These are phyloP conservation scores for Meloidogyne chitwoodi DNA, from an alignment of 1,140 invertebrate species.

Conservation along the genomic window DNA sequence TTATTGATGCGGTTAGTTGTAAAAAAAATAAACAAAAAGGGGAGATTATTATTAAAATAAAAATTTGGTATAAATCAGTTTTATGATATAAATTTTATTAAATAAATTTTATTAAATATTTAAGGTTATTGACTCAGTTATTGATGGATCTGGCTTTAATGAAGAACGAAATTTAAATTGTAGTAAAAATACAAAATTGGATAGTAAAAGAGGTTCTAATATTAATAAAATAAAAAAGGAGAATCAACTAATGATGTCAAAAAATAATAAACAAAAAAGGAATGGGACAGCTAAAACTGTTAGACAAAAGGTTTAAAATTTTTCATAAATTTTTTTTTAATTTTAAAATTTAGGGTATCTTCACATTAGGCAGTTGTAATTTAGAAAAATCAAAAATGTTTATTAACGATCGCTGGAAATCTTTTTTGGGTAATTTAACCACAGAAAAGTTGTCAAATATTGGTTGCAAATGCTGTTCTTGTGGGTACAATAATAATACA, in stretches of 20 bases:
- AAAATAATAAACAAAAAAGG: neutral
- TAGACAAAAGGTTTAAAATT: too few species aligned
- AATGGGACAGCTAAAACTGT: neutral
- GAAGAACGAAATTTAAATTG: slow-evolving; percentile 12
- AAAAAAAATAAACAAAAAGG: neutral
- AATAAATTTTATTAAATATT: neutral
- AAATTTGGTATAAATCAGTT: too few species aligned
- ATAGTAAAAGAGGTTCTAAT: neutral
- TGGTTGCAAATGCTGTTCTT: neutral
- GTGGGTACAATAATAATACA: neutral
- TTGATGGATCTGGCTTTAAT: slow-evolving; percentile 25
- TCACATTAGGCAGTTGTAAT: too few species aligned
- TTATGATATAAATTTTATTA: too few species aligned
- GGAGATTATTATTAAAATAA: too few species aligned
- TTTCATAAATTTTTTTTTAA: too few species aligned
- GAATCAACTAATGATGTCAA: neutral
- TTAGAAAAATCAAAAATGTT: neutral
- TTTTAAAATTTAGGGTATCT: too few species aligned
- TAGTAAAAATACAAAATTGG: slow-evolving; percentile 11
- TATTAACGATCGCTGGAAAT: neutral
- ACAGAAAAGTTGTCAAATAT: neutral
- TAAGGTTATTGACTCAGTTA: slow-evolving; percentile 31
- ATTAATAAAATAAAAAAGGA: too few species aligned
- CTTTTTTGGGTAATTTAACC: neutral
- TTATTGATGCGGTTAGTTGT: slow-evolving; percentile 13